These are phyloP conservation scores for Pithys albifrons DNA, from an alignment of 2,113 vertebrate genomes.

Conservation along the genomic window DNA sequence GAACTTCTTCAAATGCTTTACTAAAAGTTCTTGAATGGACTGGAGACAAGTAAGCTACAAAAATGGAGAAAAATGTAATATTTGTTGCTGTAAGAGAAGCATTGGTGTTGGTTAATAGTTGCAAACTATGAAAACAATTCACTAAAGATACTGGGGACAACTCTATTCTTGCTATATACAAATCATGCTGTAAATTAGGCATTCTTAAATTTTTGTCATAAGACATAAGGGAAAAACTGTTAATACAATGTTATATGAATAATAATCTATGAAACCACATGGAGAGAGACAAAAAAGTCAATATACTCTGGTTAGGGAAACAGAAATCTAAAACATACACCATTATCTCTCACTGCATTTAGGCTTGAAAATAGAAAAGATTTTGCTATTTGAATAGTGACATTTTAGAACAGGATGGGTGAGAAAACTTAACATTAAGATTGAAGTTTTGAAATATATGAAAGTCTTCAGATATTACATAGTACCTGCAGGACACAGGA, in stretches of 20 bases:
- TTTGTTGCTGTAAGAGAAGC: neutral
- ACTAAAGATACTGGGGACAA: neutral
- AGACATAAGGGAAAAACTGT: neutral
- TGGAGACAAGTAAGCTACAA: neutral
- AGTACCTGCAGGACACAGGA: neutral
- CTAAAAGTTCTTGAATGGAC: neutral
- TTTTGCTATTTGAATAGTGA: neutral
- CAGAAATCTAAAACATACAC: neutral
- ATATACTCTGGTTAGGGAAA: neutral
- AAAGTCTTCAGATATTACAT: neutral
- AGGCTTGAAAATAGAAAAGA: neutral
- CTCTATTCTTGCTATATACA: neutral
- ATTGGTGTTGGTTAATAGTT: neutral
- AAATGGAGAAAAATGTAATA: neutral
- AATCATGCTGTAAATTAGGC: neutral
- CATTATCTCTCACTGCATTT: neutral
- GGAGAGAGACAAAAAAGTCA: neutral
- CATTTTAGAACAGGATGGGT: neutral
- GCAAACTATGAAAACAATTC: neutral
- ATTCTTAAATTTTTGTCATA: neutral
- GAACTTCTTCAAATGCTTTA: neutral
- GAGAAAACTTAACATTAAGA: neutral
- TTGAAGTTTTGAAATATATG: neutral
- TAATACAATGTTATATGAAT: neutral
- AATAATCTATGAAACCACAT: neutral